Conservation (phyloP, 2,113 vertebrate genomes). For the Girardinichthys multiradiatus region DNA sequence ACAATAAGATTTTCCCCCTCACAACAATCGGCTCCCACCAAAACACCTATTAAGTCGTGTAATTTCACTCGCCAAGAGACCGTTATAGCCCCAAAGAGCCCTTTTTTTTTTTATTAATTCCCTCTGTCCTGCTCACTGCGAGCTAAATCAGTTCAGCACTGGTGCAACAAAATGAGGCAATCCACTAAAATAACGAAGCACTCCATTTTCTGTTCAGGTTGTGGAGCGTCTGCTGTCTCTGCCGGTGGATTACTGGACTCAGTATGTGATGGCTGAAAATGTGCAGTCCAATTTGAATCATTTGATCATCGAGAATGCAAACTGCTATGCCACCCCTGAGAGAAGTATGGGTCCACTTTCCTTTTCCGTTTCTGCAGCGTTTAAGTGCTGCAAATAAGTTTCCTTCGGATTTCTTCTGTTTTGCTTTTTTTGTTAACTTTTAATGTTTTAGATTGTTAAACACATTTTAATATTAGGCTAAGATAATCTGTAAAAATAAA, state of each 20-base stretch:
- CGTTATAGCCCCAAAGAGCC: neutral
- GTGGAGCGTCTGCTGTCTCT: constrained; percentile 88
- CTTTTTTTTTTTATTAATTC: neutral
- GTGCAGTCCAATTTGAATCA: constrained; percentile 82
- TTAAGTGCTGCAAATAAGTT: neutral
- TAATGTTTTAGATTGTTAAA: too few relatives aligned
- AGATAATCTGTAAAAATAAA: too few relatives aligned
- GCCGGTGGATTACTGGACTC: constrained; percentile 90
- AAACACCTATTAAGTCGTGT: neutral
- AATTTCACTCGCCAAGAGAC: neutral
- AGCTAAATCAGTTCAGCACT: neutral
- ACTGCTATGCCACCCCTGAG: constrained; percentile 89
- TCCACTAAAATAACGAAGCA: neutral
- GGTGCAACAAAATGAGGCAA: neutral
- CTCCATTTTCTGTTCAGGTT: constrained; percentile 78
- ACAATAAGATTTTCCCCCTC: too few relatives aligned
- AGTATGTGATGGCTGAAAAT: constrained; percentile 87
- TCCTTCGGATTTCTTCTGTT: too few relatives aligned
- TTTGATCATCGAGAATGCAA: constrained; percentile 88
- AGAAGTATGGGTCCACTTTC: constrained; percentile 80
- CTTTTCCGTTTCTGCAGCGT: neutral
- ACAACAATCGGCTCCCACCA: neutral
- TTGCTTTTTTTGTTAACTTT: too few relatives aligned
- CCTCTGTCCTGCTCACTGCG: neutral
- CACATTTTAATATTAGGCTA: too few relatives aligned